Percentiles rank a stretch among this genome's conserved stretches.
Evolutionary conservation across 2,113 vertebrate genomes (phyloP).

Genomic region (Hippocampus comes): DNA sequence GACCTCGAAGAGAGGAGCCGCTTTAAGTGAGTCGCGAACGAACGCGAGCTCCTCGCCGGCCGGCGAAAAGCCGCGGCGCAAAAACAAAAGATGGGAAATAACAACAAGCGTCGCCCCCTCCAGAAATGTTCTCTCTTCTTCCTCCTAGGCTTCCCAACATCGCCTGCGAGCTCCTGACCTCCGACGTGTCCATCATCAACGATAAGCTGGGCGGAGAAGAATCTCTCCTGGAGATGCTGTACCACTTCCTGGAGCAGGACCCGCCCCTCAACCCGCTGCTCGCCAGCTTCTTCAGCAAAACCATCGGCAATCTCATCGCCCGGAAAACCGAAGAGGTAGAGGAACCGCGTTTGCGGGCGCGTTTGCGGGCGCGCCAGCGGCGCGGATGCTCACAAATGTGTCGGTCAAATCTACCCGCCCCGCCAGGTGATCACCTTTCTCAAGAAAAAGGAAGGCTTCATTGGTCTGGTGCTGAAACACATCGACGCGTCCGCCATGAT

Average conservation of each 20-base stretch:
- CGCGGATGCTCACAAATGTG: not conserved
- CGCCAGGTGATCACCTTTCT: conserved; percentile 86
- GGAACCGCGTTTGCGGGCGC: no score
- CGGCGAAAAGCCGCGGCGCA: no score
- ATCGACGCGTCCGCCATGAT: conserved; percentile 95
- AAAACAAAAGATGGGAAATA: no score
- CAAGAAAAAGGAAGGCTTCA: conserved; percentile 87
- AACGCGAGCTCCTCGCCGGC: not conserved
- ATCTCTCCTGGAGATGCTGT: conserved; percentile 84
- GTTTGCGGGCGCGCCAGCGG: no score
- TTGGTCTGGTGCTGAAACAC: conserved; percentile 88
- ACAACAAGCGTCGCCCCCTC: not conserved
- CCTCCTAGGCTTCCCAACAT: conserved; percentile 85
- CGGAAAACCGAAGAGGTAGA: conserved; percentile 92
- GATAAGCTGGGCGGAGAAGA: conserved; percentile 89
- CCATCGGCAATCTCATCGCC: conserved; percentile 91
- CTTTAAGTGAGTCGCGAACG: conserved; percentile 83
- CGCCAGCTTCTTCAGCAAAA: conserved; percentile 98
- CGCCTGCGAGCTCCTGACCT: conserved; percentile 93
- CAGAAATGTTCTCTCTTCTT: not conserved
- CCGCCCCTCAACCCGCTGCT: conserved; percentile 91
- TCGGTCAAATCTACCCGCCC: not conserved
- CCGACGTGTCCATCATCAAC: conserved; percentile 90
- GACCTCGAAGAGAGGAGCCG: conserved; percentile 94
- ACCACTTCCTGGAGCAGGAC: conserved; percentile 86